Base-by-base conservation (phyloP, 2,888 invertebrate species). In the Aromia moschata region DNA sequence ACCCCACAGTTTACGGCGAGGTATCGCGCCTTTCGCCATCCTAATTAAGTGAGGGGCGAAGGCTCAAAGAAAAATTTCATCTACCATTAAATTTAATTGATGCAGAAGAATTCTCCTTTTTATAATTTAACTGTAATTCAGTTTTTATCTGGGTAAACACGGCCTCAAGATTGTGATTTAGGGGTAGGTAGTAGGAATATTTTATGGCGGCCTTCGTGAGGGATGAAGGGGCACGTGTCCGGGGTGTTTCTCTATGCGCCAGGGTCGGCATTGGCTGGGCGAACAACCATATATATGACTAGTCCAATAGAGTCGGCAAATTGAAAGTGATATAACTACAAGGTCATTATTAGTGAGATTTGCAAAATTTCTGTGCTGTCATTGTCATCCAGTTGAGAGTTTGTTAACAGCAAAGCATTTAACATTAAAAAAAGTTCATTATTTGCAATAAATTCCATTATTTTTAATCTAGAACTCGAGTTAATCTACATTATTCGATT, bases 171-270 rank as follows among this genome's bases (percentile, higher is more conserved):
- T 51, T 61, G 59, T 63, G 65, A 65, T 66, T 64, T 58, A 60
- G 52, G 56, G 57, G 43, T 18, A 56, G 56, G 62, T 60, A 62
- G 58, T 56, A 15, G 17, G 25, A 36, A 25, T 25, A 38, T 38
- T 46, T 46, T 46, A 25, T 43, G 45, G 58, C 61, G 37, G 58
- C 60, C 58, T 60, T 60, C 37, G 60, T 55, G 51, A 66, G 57
- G 55, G 65, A 62, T 55, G 51, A 44, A 37, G 40, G 44, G 53
- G 63, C 69, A 69, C 69, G 69, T 67, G 69, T 64, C 63, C 40
- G 20, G 43, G 54, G 51, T 58, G 62, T 56, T 56, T 65, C 46
- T 44, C 51, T n/a, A n/a, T n/a, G n/a, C n/a, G n/a, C n/a, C n/a
- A n/a, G n/a, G n/a, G n/a, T n/a, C n/a, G n/a, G n/a, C n/a, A n/a